Percentiles rank a stretch among this genome's conserved stretches.
Evolutionary conservation across 2,888 invertebrate genomes (phyloP).

Genomic region (Ormyrus labotus): DNA sequence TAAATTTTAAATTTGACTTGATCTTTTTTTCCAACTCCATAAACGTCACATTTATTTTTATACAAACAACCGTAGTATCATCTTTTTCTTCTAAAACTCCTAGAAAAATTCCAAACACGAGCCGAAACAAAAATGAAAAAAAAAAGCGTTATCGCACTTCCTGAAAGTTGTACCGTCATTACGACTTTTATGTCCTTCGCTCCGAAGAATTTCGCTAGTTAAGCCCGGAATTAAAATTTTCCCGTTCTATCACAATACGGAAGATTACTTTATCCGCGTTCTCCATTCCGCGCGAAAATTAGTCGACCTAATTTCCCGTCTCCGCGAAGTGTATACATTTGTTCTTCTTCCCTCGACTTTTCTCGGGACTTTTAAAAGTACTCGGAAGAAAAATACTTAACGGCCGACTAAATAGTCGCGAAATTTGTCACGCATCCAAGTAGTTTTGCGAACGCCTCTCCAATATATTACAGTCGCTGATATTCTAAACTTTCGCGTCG

Average conservation of each 20-base stretch:
- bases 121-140: background rate
- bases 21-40: too few relatives aligned
- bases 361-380: constrained; percentile 3
- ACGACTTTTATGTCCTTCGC: background rate
- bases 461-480: constrained; percentile 6
- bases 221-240: constrained; percentile 18
- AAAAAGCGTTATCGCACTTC: background rate
- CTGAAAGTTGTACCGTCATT: too few relatives aligned
- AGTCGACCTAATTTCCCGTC: constrained; percentile 24
- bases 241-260: background rate
- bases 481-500: constrained; percentile 14
- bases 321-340: background rate
- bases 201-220: background rate
- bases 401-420: constrained; percentile 1
- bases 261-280: background rate
- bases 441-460: constrained; percentile 7
- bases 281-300: constrained; percentile 10
- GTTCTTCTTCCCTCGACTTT: background rate
- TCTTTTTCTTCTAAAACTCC: too few relatives aligned
- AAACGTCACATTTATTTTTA: too few relatives aligned
- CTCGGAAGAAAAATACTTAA: constrained; percentile 8
- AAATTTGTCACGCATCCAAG: constrained; percentile 30
- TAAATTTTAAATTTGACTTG: too few relatives aligned
- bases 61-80: too few relatives aligned
- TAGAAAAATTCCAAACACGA: background rate